These are phyloP conservation scores for Myotis findleyi DNA, from an alignment of 2,797 vertebrate genomes.

Conservation along the genomic window DNA sequence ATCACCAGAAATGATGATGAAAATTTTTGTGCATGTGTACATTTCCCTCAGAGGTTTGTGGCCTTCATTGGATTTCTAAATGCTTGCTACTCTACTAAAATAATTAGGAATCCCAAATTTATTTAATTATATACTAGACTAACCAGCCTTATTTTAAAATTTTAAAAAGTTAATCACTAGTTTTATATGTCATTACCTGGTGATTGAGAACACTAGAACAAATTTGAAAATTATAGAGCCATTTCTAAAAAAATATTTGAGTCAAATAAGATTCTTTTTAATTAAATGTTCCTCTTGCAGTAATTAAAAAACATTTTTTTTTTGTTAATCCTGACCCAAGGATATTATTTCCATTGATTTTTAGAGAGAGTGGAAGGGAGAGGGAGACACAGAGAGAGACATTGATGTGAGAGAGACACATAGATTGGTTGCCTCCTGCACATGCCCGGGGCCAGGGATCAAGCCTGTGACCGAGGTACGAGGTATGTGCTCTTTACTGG, in stretches of 20 bases:
- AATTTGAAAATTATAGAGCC: slow-evolving; percentile 29
- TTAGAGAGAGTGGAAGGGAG: no score
- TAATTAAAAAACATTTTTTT: slow-evolving; percentile 29
- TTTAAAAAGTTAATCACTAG: background rate
- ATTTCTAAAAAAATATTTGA: background rate
- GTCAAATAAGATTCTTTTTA: slow-evolving; percentile 39
- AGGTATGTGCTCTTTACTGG: no score
- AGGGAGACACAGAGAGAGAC: no score
- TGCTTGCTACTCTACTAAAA: background rate
- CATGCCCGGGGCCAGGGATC: no score
- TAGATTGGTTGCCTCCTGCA: no score
- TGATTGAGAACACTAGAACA: slow-evolving; percentile 46
- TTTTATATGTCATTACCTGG: background rate
- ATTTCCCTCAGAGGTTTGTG: background rate
- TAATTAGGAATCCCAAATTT: background rate
- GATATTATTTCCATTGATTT: no score
- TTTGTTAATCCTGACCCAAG: no score
- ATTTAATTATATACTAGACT: background rate
- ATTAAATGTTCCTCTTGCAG: background rate
- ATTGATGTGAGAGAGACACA: no score
- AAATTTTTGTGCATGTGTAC: background rate
- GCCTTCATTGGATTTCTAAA: background rate
- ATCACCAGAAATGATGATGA: background rate
- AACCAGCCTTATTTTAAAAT: background rate
- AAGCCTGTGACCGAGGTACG: no score